These are phyloP conservation scores for Parambassis ranga DNA, from an alignment of 2,797 vertebrate species.

Conservation along the genomic window DNA sequence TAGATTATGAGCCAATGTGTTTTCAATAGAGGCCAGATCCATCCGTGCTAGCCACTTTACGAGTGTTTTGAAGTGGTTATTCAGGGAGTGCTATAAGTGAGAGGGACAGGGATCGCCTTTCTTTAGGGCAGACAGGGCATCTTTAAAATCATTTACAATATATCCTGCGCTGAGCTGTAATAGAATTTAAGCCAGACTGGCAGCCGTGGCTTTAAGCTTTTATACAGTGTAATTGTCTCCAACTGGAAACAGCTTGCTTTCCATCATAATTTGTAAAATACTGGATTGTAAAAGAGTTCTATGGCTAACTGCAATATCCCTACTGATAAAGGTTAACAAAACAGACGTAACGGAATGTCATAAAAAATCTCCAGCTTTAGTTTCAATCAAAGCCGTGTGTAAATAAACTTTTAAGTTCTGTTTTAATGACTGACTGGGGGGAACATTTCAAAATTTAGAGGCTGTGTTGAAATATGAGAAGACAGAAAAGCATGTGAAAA, in stretches of 20 bases:
- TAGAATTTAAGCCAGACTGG: conserved; percentile 50
- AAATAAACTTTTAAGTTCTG: conserved; percentile 24
- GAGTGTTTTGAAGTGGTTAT: conserved; percentile 71
- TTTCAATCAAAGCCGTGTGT: conserved; percentile 10
- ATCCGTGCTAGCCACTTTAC: conserved; percentile 53
- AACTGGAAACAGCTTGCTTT: conserved; percentile 63
- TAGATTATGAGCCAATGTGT: conserved; percentile 74
- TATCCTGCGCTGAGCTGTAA: conserved; percentile 40
- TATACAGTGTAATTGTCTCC: conserved; percentile 35
- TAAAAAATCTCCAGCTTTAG: conserved; percentile 26
- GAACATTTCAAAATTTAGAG: conserved; percentile 5
- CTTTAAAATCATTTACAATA: conserved; percentile 70
- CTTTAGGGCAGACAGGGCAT: conserved; percentile 57
- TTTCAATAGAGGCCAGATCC: conserved; percentile 68
- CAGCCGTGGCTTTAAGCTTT: conserved; percentile 52
- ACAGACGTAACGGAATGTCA: conserved; percentile 30
- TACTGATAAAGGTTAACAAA: conserved; percentile 36
- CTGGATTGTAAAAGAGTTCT: conserved; percentile 8
- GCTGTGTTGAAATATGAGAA: too few species aligned
- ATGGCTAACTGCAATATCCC: conserved; percentile 36
- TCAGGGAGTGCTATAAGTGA: conserved; percentile 49
- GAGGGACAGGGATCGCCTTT: conserved; percentile 66
- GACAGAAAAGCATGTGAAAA: too few species aligned
- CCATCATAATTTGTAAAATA: conserved; percentile 37
- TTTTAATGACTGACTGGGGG: conserved; percentile 15